A percentile compares a stretch with the other conserved stretches of the same genome.
Evolutionary conservation across 2,797 vertebrate species (phyloP).

Genomic region (Xyrichtys novacula): DNA sequence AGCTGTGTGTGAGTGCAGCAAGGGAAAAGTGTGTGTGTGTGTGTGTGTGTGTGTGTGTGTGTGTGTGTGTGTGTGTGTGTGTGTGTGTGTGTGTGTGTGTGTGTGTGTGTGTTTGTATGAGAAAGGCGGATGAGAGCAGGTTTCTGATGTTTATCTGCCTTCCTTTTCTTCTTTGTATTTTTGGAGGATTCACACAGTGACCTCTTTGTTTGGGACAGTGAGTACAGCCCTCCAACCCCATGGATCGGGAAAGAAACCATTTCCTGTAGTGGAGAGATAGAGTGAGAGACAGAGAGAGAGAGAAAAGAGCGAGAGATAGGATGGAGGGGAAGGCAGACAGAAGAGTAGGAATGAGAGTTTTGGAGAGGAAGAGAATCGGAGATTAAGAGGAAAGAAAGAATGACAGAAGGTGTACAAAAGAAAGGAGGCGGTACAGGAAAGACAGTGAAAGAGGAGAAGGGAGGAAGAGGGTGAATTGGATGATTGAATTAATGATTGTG

Average conservation of each 20-base stretch:
- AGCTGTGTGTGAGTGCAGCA: slow-evolving; percentile 24
- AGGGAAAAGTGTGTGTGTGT: slow-evolving; percentile 41
- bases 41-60: slow-evolving; percentile 51
- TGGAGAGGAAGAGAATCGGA: slow-evolving; percentile 70
- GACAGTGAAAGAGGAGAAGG: slow-evolving; percentile 69
- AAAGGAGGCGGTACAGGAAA: slow-evolving; percentile 47
- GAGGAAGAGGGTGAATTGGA: slow-evolving; percentile 56
- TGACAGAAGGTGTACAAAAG: slow-evolving; percentile 62
- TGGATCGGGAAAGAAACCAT: slow-evolving; percentile 79
- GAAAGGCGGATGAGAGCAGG: slow-evolving; percentile 88
- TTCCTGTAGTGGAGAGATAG: slow-evolving; percentile 83
- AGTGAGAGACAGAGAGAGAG: slow-evolving; percentile 65
- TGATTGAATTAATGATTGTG: slow-evolving; percentile 63
- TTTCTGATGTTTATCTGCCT: slow-evolving; percentile 91
- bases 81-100: slow-evolving; percentile 51
- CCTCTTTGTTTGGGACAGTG: slow-evolving; percentile 93
- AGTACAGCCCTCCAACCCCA: slow-evolving; percentile 71
- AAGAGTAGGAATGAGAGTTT: slow-evolving; percentile 56
- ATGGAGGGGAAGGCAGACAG: slow-evolving; percentile 57
- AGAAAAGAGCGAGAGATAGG: slow-evolving; percentile 67
- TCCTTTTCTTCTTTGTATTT: slow-evolving; percentile 87
- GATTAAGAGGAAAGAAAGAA: slow-evolving; percentile 64
- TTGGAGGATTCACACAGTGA: slow-evolving; percentile 88
- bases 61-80: slow-evolving; percentile 56
- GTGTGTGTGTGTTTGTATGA: slow-evolving; percentile 45